These are phyloP conservation scores for Patella depressa DNA, from an alignment of 2,888 invertebrate species.

Conservation along the genomic window DNA sequence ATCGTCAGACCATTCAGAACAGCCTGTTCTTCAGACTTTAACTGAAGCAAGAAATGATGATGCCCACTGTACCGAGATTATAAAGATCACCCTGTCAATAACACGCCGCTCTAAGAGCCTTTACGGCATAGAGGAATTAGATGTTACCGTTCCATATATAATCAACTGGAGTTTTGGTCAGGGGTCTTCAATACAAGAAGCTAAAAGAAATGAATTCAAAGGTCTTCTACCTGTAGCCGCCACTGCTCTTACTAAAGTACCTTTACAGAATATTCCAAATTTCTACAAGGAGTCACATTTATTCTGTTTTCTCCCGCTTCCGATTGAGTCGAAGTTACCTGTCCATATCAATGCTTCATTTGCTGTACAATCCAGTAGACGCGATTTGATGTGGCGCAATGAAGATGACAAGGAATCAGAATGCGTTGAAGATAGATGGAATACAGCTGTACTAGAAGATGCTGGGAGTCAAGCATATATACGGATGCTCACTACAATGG, in stretches of 20 bases:
- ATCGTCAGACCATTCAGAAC: neutral
- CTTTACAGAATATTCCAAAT: too few relatives aligned
- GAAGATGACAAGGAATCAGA: constrained; percentile 53
- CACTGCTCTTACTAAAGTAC: constrained; percentile 31
- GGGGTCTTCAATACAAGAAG: constrained; percentile 18
- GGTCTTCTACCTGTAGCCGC: constrained; percentile 43
- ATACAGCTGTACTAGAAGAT: constrained; percentile 46
- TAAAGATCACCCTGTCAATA: too few relatives aligned
- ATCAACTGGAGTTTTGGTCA: constrained; percentile 42
- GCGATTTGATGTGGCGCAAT: constrained; percentile 47
- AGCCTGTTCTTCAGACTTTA: constrained; percentile 1
- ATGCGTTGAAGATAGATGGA: constrained; percentile 44
- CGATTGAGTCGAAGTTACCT: constrained; percentile 52
- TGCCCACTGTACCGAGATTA: too few relatives aligned
- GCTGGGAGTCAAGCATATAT: constrained; percentile 44
- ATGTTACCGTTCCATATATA: constrained; percentile 29
- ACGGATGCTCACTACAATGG: constrained; percentile 40
- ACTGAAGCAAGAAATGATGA: neutral
- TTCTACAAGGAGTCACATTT: constrained; percentile 46
- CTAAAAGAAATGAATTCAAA: constrained; percentile 18
- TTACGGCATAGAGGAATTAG: too few relatives aligned
- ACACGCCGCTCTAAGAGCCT: too few relatives aligned
- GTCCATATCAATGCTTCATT: constrained; percentile 66
- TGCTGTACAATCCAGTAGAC: constrained; percentile 57
- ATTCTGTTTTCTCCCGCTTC: constrained; percentile 57